These are phyloP conservation scores for Dendrocincla tyrannina DNA, from an alignment of 2,797 vertebrate genomes.

Conservation along the genomic window DNA sequence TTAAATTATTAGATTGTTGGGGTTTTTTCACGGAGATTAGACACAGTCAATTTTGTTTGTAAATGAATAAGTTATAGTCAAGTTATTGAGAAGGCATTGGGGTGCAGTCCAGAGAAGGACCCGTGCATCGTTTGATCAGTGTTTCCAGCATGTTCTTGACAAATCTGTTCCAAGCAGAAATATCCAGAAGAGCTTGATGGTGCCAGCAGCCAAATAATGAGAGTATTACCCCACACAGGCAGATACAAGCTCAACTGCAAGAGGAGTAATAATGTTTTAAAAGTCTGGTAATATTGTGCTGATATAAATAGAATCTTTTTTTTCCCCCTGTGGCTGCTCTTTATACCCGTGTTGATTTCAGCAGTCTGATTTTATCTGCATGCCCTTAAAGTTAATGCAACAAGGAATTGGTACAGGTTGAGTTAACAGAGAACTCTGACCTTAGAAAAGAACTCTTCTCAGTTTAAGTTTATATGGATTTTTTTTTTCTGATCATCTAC, in stretches of 20 bases:
- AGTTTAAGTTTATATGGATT: not conserved
- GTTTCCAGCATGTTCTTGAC: fast-evolving
- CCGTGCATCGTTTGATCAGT: not conserved
- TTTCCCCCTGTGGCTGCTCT: not conserved
- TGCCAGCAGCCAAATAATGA: not conserved
- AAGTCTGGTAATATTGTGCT: not conserved
- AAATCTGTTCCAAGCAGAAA: not conserved
- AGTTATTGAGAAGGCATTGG: not conserved
- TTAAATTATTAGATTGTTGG: slow-evolving; percentile 62
- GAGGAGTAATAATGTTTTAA: not conserved
- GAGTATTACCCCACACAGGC: not conserved
- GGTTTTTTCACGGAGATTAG: slow-evolving; percentile 29
- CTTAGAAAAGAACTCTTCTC: not conserved
- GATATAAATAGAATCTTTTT: not conserved
- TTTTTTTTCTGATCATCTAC: not conserved
- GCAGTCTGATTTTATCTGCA: not conserved
- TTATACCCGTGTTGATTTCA: not conserved
- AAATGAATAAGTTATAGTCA: slow-evolving; percentile 22
- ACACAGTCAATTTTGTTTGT: slow-evolving; percentile 58
- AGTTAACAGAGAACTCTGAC: not conserved
- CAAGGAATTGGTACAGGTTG: not conserved
- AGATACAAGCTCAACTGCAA: not conserved
- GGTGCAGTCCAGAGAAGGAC: not conserved
- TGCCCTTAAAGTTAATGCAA: not conserved
- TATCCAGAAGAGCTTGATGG: not conserved